Evolutionary conservation across 2,113 vertebrate genomes (phyloP), one percentile per base, ranked within the genome.

Genomic region (Lophochroa leadbeateri): DNA sequence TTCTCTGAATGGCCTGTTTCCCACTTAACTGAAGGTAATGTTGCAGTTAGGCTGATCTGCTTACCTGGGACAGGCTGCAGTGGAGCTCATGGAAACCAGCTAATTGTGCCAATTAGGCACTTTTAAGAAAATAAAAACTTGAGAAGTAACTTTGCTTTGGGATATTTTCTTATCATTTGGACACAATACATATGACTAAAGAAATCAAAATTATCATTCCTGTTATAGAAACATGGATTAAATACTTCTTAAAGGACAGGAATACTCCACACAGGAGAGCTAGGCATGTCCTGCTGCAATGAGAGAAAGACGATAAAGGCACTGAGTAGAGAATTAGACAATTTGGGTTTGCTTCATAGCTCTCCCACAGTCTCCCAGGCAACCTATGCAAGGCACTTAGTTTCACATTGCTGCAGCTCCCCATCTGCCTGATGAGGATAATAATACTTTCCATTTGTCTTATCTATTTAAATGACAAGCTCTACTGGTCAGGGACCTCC

Each of bases 391-490:
- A 85, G 35, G 60, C 57, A 76, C 29, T 92, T 81, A 20, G 63
- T 63, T 86, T 86, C 76, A 81, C 63, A 82, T 37, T 78, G 64
- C 76, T 89, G 77, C 84, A 89, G 84, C 78, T 94, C 81, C 58
- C 91, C 86, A 70, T 79, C 72, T 90, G 68, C 43, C 81, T 94
- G 87, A 96, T 1, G 27, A 85, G 44, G 74, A 72, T 25, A 71
- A 82, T 60, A 68, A 44, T 47, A 74, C 74, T 85, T 92, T 55
- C 80, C 39, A 84, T 91, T 96, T 95, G 65, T 86, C 80, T 89
- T 81, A 70, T 24, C 81, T 68, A 52, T 79, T 95, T 87, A 89
- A 33, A 84, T 4, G 3, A 61, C 31, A 87, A 84, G 47, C 50
- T 82, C 46, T 68, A 29, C 64, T 91, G 86, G 64, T 41, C 86